Percentiles rank a stretch among this genome's conserved stretches.
Conservation (phyloP, 2,888 invertebrate species). For the Nasonia oneida region DNA sequence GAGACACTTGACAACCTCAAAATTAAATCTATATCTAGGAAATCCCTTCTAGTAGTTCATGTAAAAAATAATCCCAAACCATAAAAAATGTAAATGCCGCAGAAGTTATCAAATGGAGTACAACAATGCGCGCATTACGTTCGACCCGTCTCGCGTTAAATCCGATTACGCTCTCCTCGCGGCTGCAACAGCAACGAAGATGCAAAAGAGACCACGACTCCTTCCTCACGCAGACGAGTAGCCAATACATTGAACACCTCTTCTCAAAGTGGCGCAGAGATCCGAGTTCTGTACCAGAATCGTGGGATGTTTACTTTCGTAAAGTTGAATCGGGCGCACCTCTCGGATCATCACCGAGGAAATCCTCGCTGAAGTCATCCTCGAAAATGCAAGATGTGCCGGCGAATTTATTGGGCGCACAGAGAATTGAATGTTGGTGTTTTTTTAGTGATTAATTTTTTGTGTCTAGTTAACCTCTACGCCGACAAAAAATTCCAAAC, state of each 20-base stretch:
- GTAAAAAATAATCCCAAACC: background rate
- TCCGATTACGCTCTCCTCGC: background rate
- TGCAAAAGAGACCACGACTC: constrained; percentile 57
- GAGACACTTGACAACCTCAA: constrained; percentile 32
- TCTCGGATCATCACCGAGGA: background rate
- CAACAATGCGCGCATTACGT: constrained; percentile 10
- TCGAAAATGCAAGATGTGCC: constrained; percentile 13
- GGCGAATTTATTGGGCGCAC: constrained; percentile 2
- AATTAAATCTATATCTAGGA: background rate
- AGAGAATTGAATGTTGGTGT: background rate
- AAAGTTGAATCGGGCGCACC: background rate
- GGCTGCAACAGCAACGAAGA: background rate
- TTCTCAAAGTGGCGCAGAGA: constrained; percentile 71
- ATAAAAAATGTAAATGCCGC: background rate
- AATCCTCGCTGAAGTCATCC: background rate
- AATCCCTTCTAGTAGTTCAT: background rate
- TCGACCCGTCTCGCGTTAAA: background rate
- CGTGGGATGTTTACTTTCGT: constrained; percentile 72
- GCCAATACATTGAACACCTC: constrained; percentile 73
- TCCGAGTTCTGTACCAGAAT: constrained; percentile 67
- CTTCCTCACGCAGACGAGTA: constrained; percentile 69
- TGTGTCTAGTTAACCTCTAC: too few species aligned
- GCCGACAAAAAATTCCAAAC: too few species aligned
- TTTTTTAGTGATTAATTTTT: background rate
- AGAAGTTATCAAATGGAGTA: constrained; percentile 17